Conservation (phyloP, 2,113 vertebrate species). For the Hydrolagus affinis region DNA sequence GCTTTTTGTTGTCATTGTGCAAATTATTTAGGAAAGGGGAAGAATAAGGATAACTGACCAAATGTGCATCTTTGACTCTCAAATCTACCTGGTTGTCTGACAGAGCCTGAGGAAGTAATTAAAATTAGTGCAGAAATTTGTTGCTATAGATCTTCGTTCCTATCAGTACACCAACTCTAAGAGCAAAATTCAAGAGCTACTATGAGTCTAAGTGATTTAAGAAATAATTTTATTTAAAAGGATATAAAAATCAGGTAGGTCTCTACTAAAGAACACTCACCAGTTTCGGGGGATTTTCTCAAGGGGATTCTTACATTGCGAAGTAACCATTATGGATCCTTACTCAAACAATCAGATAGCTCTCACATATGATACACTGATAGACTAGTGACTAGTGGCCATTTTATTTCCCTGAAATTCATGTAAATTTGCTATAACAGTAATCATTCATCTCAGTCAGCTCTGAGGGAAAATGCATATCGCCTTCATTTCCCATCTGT, state of each 20-base stretch:
- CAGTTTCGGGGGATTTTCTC: neutral
- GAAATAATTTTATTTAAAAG: neutral
- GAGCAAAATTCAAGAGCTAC: neutral
- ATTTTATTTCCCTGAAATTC: too few species aligned
- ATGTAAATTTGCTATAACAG: neutral
- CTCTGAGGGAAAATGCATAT: neutral
- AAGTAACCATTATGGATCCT: neutral
- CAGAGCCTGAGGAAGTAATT: neutral
- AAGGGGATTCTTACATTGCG: neutral
- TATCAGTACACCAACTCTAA: neutral
- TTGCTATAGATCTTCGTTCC: neutral
- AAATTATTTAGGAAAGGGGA: too few species aligned
- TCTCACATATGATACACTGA: neutral
- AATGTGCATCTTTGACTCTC: too few species aligned
- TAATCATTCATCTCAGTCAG: neutral
- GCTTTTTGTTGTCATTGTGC: too few species aligned
- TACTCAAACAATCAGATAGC: neutral
- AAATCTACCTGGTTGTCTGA: too few species aligned
- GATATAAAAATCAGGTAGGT: neutral
- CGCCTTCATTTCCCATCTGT: neutral
- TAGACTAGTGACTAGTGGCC: neutral
- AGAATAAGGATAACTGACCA: too few species aligned
- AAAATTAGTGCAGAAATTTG: neutral
- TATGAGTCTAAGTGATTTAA: neutral
- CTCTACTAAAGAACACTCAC: neutral